Evolutionary conservation across 2,888 invertebrate genomes (phyloP), one percentile per base, ranked within the genome.

Genomic region (Eupithecia tripunctaria): DNA sequence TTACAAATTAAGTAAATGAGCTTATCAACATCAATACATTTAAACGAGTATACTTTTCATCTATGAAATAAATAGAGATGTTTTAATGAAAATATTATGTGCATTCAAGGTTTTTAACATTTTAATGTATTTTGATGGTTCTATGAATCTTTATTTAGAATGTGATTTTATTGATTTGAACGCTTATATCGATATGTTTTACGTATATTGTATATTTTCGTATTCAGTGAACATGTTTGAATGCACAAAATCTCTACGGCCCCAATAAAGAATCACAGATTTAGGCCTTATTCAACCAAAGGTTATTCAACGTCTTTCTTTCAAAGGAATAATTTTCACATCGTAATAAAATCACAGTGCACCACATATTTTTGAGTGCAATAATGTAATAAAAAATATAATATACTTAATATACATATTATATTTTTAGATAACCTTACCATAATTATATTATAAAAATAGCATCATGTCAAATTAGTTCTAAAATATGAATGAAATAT

Each of bases 221-320:
- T 51, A 51, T 59, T 32, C 59, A 43, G n/a, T 15, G 56, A n/a
- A 51, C 32, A 18, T 64, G 15, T 56, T 68, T 68, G 71, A 76
- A 75, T 74, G 70, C 68, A 74, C 74, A 71, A 66, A 68, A 63
- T 27, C n/a, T 73, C 43, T 47, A 56, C 68, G 63, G 51, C 69
- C 67, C 68, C 62, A 66, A 65, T 38, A 68, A 63, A 60, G 18
- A 74, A 78, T 78, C 78, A 77, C 78, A 75, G 72, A 75, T 77
- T 82, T 82, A 82, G 82, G 84, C 82, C 81, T 77, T 79, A 12
- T 41, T 25, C 62, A 66, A 68, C 69, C 51, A 81, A 76, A 79
- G 78, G 76, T 81, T 76, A 78, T 15, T 73, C 84, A 86, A 81
- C 89, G 90, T 91, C 89, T 91, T 91, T 91, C n/a, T 88, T 84